Evolutionary conservation across 2,113 vertebrate species (phyloP), one percentile per base, ranked within the genome.

Genomic region (Cyprinus carpio): DNA sequence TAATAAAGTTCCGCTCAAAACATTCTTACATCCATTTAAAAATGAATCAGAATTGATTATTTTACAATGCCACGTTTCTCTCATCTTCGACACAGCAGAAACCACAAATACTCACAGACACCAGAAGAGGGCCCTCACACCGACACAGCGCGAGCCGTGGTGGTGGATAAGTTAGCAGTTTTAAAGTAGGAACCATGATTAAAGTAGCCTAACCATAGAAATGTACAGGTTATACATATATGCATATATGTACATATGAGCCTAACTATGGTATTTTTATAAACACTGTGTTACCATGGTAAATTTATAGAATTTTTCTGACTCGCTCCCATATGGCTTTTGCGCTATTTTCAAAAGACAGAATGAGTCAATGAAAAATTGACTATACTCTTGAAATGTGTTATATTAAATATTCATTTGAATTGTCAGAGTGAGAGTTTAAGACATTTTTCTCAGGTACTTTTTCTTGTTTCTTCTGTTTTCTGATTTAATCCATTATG

Each of bases 1-100:
- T 86, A 90, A 85, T 90, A 87, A 79, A 75, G 43, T 11, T 90
- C 92, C 91, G 89, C 86, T 88, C 92, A 90, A 88, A 85, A 89
- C 88, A 90, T 87, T 86, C 76, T 80, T 31, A 46, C 78, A 87
- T 69, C 23, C 78, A 75, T 85, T 18, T 46, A 54, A 69, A 51
- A 83, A 74, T 72, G 69, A 88, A 51, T 62, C 29, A 7, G 6
- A 29, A 43, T 89, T 84, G 86, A 88, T 92, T 87, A 69, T 77
- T 75, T 88, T 90, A 91, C 90, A 91, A 87, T 81, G 75, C 76
- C 87, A 84, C 56, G 18, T 85, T 87, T 88, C 84, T 85, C 89
- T 87, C 64, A 74, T 75, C 3, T 54, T 3, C 16, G 37, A n/a
- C 29, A 60, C 80, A 54, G 58, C 60, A 56, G 60, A 62, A 85